Evolutionary conservation across 37 sponge, comb jelly and placozoan genomes (phyloP).

Genomic region (Aplysina aerophoba): DNA sequence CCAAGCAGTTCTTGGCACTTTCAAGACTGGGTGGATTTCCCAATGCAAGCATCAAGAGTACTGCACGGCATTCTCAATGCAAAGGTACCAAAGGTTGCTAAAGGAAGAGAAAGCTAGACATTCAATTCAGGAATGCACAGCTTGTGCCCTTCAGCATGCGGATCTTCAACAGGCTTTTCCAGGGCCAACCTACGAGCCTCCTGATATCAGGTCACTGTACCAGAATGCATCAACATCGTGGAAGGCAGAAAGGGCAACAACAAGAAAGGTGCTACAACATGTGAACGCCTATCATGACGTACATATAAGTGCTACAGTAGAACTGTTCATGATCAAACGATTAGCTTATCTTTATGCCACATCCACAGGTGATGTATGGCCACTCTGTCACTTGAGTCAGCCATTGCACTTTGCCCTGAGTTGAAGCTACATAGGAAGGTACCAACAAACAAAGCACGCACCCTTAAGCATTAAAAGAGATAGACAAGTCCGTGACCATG

Average conservation of each 20-base stretch:
- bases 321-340: too few species aligned
- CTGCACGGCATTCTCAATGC: too few species aligned
- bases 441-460: neutral
- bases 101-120: too few species aligned
- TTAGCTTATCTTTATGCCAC: neutral
- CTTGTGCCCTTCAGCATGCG: too few species aligned
- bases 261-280: constrained; percentile 12
- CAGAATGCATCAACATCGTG: neutral
- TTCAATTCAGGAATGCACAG: too few species aligned
- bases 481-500: constrained; percentile 6
- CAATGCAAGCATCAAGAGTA: too few species aligned
- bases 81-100: too few species aligned
- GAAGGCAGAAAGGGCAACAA: neutral
- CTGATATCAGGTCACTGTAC: neutral
- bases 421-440: neutral
- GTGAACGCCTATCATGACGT: constrained; percentile 15
- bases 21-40: too few species aligned
- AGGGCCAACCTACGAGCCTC: too few species aligned
- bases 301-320: neutral
- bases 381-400: constrained; percentile 6
- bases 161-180: too few species aligned
- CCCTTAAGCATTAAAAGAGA: constrained; percentile 1
- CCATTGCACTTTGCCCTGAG: constrained; percentile 6
- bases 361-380: neutral
- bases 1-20: too few species aligned